Percentiles rank a stretch among this genome's conserved stretches.
phyloP scores from a whole-genome alignment of 2,113 vertebrate species.

The Trematomus loennbergii region DNA sequence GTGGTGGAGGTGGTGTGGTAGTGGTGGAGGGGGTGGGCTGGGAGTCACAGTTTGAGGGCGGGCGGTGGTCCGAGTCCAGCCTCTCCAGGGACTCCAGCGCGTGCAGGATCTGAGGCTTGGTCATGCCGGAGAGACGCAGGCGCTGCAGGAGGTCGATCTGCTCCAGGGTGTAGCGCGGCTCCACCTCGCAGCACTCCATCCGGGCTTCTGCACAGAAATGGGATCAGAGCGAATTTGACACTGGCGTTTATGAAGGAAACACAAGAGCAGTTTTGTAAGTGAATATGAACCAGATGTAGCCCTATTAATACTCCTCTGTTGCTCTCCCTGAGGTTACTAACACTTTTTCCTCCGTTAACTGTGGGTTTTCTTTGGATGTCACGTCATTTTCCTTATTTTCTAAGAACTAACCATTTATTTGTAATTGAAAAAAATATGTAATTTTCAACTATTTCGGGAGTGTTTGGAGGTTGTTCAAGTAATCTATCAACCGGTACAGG shows the following conservation, averaged over 20 bases:
- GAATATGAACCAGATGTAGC: conserved; percentile 28
- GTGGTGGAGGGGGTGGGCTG: conserved; percentile 70
- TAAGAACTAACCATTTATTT: too few relatives aligned
- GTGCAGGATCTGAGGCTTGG: conserved; percentile 88
- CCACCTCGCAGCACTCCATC: conserved; percentile 85
- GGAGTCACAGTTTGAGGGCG: conserved; percentile 77
- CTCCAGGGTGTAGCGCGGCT: conserved; percentile 89
- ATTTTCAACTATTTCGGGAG: too few relatives aligned
- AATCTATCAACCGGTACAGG: too few relatives aligned
- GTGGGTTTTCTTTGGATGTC: too few relatives aligned
- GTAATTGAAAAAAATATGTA: too few relatives aligned
- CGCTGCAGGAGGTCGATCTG: conserved; percentile 89
- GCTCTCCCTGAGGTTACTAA: too few relatives aligned
- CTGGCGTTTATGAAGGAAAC: conserved; percentile 14
- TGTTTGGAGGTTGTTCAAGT: too few relatives aligned
- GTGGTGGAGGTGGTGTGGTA: conserved; percentile 33
- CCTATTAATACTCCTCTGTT: conserved; percentile 30
- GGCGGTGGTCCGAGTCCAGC: conserved; percentile 84
- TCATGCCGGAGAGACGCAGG: conserved; percentile 86
- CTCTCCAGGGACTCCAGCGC: conserved; percentile 87
- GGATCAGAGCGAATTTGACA: conserved; percentile 7
- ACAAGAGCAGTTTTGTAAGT: conserved; percentile 20
- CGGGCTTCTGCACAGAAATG: conserved; percentile 74
- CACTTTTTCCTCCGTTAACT: too few relatives aligned
- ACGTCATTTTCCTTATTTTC: too few relatives aligned